A percentile compares a stretch with the other conserved stretches of the same genome.
These are phyloP conservation scores for Oryzaephilus surinamensis DNA, from an alignment of 1,140 invertebrate genomes.

Conservation along the genomic window DNA sequence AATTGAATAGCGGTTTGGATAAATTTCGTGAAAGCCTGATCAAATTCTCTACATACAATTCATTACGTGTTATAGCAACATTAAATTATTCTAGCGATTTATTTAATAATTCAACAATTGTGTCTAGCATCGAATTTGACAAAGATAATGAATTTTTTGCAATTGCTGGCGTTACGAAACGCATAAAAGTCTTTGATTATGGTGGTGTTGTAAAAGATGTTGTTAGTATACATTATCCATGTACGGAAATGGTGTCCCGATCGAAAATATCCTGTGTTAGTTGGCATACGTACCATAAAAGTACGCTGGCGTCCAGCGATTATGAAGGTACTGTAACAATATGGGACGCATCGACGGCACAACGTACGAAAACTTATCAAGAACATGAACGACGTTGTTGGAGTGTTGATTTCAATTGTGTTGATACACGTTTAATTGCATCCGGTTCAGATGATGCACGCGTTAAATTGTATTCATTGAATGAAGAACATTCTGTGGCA, in stretches of 20 bases:
- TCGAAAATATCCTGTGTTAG: constrained; percentile 93
- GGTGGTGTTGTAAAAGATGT: constrained; percentile 71
- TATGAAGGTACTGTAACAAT: constrained; percentile 90
- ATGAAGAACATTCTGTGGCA: constrained; percentile 76
- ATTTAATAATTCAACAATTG: constrained; percentile 83
- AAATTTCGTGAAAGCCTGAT: constrained; percentile 78
- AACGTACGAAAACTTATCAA: constrained; percentile 61
- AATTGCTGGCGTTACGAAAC: constrained; percentile 90
- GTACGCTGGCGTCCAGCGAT: constrained; percentile 78
- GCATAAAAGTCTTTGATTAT: constrained; percentile 92
- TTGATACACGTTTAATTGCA: constrained; percentile 83
- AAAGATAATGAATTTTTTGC: constrained; percentile 95
- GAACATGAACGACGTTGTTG: constrained; percentile 95
- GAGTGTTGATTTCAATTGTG: constrained; percentile 93
- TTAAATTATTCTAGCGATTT: constrained; percentile 81
- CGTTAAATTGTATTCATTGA: constrained; percentile 89
- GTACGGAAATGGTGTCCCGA: constrained; percentile 83
- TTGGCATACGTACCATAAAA: constrained; percentile 91
- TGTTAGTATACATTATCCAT: constrained; percentile 84
- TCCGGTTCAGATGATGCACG: constrained; percentile 91
- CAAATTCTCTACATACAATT: constrained; percentile 79
- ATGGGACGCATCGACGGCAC: constrained; percentile 83
- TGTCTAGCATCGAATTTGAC: constrained; percentile 95
- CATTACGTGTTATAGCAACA: constrained; percentile 70
- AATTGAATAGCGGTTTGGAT: constrained; percentile 50